Base-by-base conservation (phyloP, 2,888 invertebrate genomes). In the Brachypalpus laphriformis region DNA sequence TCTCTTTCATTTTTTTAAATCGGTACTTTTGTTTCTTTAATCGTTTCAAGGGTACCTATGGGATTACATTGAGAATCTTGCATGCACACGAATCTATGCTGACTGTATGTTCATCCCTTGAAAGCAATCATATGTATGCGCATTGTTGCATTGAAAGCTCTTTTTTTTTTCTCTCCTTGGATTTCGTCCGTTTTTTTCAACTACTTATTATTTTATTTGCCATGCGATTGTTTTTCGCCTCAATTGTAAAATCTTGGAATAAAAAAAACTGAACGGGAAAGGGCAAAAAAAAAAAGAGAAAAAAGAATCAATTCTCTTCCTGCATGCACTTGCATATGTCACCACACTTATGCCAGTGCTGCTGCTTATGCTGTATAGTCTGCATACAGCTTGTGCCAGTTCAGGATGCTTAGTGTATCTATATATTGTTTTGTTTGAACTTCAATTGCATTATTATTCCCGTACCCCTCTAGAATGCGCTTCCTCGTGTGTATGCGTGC, bases 271-370 rank as follows among this genome's bases (percentile, higher is more conserved):
- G 31, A 31, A 31, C 31, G 31, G 7, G 7, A 31, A 9, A 6
- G 34, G 6, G 3, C 1, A 9, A 34, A n/a, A 37, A 18, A 28
- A 63, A 28, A 65, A 28, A 40, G 56, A 37, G 57, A 68, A 63
- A 42, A 66, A 6, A 54, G 65, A 66, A 85, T 68, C 71, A 76
- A 75, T 75, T 71, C 80, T 70, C 59, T 81, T 81, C 81, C 75
- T 85, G 75, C 75, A 81, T 85, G 81, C 81, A 81, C 57, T 81
- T 85, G 85, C 85, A 85, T 81, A 81, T 85, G 81, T 71, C 81
- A 85, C 75, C 71, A 83, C 74, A 72, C 82, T 77, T 82, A 66
- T 66, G 51, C 65, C 42, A 61, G 56, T 28, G 61, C 65, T 40
- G 59, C 57, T 37, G 47, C 47, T 16, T 45, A 3, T 31, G 45